phyloP scores from a whole-genome alignment of 2,797 vertebrate genomes.

The Emys orbicularis region DNA sequence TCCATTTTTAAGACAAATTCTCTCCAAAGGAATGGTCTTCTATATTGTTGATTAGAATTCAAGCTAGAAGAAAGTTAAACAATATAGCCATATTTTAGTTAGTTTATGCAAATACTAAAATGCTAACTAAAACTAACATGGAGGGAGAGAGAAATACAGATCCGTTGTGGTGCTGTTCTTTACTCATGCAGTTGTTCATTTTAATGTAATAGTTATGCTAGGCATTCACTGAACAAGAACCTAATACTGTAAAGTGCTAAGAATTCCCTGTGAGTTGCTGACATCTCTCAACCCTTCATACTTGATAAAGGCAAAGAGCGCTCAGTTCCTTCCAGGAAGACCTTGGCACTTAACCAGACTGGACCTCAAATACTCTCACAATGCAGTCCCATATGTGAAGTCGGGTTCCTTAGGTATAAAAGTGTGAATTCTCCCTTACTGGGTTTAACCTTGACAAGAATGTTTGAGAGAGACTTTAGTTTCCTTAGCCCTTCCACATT shows the following conservation, averaged over 20 bases:
- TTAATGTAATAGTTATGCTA: background rate
- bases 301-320: background rate
- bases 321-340: background rate
- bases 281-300: background rate
- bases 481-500: background rate
- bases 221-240: background rate
- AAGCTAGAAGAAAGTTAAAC: background rate
- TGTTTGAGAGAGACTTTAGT: accelerated
- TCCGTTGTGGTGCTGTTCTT: background rate
- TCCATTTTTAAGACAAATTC: background rate
- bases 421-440: background rate
- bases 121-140: background rate
- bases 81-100: background rate
- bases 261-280: background rate
- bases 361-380: background rate
- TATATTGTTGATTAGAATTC: background rate
- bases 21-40: background rate
- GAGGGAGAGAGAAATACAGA: background rate
- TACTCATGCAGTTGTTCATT: background rate
- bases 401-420: background rate
- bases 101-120: background rate
- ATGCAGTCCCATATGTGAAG: background rate
- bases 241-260: background rate
- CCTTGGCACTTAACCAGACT: background rate
- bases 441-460: background rate